A percentile compares a stretch with the other conserved stretches of the same genome.
These are phyloP conservation scores for Odiellus spinosus DNA, from an alignment of 2,888 invertebrate species.

Conservation along the genomic window DNA sequence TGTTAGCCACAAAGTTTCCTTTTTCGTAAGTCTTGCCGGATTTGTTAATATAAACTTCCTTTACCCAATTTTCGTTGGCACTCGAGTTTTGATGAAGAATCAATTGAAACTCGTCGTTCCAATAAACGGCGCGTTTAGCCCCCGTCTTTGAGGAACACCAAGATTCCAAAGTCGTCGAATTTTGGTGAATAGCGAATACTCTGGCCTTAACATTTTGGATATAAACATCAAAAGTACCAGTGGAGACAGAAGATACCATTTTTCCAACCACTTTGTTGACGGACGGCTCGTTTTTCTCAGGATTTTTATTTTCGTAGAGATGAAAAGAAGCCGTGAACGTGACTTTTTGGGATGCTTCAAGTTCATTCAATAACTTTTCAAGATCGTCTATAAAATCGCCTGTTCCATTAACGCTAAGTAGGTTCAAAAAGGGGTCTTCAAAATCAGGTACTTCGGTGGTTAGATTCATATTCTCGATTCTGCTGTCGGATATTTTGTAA, in stretches of 20 bases:
- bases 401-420: background rate
- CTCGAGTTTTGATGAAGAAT: slow-evolving; percentile 9
- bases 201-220: slow-evolving; percentile 8
- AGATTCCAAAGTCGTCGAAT: slow-evolving; percentile 2
- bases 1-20: slow-evolving; percentile 22
- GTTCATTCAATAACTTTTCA: background rate
- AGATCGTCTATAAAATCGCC: too few species aligned
- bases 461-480: background rate
- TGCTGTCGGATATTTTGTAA: background rate
- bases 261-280: slow-evolving; percentile 12
- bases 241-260: slow-evolving; percentile 10
- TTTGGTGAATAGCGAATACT: slow-evolving; percentile 13
- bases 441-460: background rate
- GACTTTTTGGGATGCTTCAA: slow-evolving; percentile 6
- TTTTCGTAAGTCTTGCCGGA: slow-evolving; percentile 19
- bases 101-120: slow-evolving; percentile 16
- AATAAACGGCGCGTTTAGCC: slow-evolving; percentile 7
- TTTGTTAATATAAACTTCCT: slow-evolving; percentile 17
- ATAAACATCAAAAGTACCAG: slow-evolving; percentile 12
- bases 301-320: slow-evolving; percentile 6
- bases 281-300: slow-evolving; percentile 6
- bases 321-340: slow-evolving; percentile 8
- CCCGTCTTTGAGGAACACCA: slow-evolving; percentile 9
- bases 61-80: slow-evolving; percentile 1
- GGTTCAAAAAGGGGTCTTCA: background rate